A percentile compares a stretch with the other conserved stretches of the same genome.
phyloP scores from a whole-genome alignment of 1,140 invertebrate genomes.

The Drosophila orena region DNA sequence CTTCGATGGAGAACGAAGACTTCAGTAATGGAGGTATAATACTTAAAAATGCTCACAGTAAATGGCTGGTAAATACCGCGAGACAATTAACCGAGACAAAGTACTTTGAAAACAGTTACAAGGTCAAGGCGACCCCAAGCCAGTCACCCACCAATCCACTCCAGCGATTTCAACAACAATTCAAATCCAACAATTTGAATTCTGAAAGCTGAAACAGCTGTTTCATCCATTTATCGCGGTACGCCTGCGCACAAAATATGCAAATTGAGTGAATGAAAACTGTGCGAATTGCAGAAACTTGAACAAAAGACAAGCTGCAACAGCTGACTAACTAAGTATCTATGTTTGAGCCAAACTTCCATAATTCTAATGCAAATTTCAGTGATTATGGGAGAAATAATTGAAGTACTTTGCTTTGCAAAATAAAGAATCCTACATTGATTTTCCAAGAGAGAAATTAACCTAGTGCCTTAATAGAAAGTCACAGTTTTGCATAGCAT shows the following conservation, averaged over 20 bases:
- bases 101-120: constrained; percentile 74
- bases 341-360: constrained; percentile 12
- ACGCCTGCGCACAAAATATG: constrained; percentile 51
- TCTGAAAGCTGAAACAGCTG: constrained; percentile 56
- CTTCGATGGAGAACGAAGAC: constrained; percentile 12
- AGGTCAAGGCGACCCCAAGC: constrained; percentile 60
- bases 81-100: constrained; percentile 48
- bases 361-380: constrained; percentile 25
- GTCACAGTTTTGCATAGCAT: background rate
- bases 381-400: constrained; percentile 17
- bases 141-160: constrained; percentile 44
- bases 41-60: constrained; percentile 38
- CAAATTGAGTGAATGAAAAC: constrained; percentile 34
- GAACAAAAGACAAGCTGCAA: constrained; percentile 31
- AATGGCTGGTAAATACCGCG: constrained; percentile 38
- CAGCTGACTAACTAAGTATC: constrained; percentile 34
- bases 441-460: background rate
- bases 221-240: constrained; percentile 26
- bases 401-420: constrained; percentile 4
- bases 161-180: constrained; percentile 27
- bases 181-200: constrained; percentile 24
- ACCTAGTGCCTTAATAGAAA: background rate
- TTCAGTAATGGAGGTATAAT: constrained; percentile 33
- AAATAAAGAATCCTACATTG: no score
- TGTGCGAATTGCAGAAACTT: constrained; percentile 37